Evolutionary conservation across 2,797 vertebrate species (phyloP), one percentile per base, ranked within the genome.

Genomic region (Rhincodon typus): DNA sequence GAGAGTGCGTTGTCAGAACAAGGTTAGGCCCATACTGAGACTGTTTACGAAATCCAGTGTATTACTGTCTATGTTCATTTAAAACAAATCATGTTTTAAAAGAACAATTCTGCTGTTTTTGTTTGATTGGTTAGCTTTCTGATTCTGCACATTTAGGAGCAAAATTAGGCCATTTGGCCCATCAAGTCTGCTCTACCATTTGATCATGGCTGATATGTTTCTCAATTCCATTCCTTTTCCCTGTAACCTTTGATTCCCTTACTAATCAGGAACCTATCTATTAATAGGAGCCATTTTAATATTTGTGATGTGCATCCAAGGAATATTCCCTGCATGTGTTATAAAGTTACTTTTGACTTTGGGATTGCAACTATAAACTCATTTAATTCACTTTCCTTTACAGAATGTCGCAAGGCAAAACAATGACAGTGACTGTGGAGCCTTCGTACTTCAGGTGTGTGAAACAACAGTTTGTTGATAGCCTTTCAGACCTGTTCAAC

Each of bases 351-450:
- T 50, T 62, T 62, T 15, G 15, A 30, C 15, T 34, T n/a, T 95
- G 72, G 30, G 27, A 13, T 23, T 46, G 21, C 7, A 38, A 6
- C 21, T 15, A 3, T n/a, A 3, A 50, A 10, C 30, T 95, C n/a
- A 95, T 34, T 15, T 79, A 8, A n/a, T 21, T 42, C 53, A 21
- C 10, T 96, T 86, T 96, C n/a, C 95, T 15, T 98, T 97, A 34
- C 97, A 99, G 98, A 98, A 99, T 95, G 98, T 99, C 95, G 98
- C 98, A 96, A 98, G 98, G 96, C 98, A 99, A 97, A 99, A 99
- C 97, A 99, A 99, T 62, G 98, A 99, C 98, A 99, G 98, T 50
- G 98, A 99, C 97, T 99, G 98, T 82, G 98, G 98, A 1, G 98
- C 98, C 17, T 99, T 99, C 96, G 98, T 99, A 96, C 97, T 99